phyloP scores from a whole-genome alignment of 2,888 invertebrate genomes.

The Microctonus brassicae region DNA sequence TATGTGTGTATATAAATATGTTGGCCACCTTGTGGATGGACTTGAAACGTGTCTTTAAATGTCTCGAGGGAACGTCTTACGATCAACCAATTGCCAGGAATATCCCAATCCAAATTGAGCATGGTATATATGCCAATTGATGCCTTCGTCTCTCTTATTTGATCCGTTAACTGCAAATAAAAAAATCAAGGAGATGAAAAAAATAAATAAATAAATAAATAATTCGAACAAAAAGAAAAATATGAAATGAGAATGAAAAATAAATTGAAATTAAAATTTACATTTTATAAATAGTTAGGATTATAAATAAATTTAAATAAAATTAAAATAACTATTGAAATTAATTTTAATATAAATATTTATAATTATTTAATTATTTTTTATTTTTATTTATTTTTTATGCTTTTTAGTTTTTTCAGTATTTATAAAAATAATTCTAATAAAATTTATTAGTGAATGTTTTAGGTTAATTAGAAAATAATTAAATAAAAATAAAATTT shows the following conservation, averaged over 20 bases:
- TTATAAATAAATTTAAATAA: conserved; percentile 1
- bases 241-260: too few relatives aligned
- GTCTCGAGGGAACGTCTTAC: not conserved
- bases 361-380: not conserved
- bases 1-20: conserved; percentile 7
- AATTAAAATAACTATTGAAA: not conserved
- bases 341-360: too few relatives aligned
- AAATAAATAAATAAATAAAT: not conserved
- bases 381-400: not conserved
- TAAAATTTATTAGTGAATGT: not conserved
- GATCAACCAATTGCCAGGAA: not conserved
- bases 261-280: not conserved
- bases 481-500: not conserved
- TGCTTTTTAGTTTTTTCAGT: not conserved
- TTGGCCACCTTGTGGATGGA: conserved; percentile 5
- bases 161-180: not conserved
- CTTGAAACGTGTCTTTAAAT: not conserved
- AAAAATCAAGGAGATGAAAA: not conserved
- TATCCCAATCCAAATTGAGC: not conserved
- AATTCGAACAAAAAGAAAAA: too few relatives aligned
- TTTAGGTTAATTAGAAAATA: not conserved
- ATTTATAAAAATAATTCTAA: not conserved
- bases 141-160: not conserved
- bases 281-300: not conserved
- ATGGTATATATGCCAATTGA: not conserved